Evolutionary conservation across 2,113 vertebrate species (phyloP), one percentile per base, ranked within the genome.

Genomic region (Chlamydotis undulata): DNA sequence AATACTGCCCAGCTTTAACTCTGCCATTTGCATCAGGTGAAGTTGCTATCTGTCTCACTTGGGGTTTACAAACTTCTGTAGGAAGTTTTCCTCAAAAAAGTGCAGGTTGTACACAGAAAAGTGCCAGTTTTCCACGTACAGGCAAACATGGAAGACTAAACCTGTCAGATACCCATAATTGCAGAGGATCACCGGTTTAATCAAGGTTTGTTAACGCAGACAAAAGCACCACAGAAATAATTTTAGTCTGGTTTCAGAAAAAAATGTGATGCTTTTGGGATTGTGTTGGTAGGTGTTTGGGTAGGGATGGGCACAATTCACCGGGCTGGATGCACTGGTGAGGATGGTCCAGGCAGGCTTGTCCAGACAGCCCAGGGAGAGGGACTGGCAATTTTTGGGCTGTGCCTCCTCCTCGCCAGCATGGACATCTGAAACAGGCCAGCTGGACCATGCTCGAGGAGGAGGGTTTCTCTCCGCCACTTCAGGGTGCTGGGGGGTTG

Each of bases 311-410:
- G 39, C 26, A 53, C 12, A 25, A 25, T 37, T 24, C 41, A 47
- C 4, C 0, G 2, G 60, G 26, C 50, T 79, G 0, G 0, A 52
- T 41, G 53, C 28, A 25, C 9, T 2, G 5, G 7, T 2, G 3
- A 24, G 77, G 79, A 29, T 0, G 2, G 41, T 53, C 61, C 65
- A 85, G 35, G 12, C 13, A 41, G 39, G 12, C 16, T 70, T 14
- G 33, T 31, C 41, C 41, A 43, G 41, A 24, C 14, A 69, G 64
- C 8, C 12, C 33, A 17, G 22, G 28, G 55, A 87, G 63, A 68
- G 59, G 31, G n/a, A 64, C 31, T 11, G 3, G 43, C n/a, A 53
- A 31, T 68, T 53, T 21, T 21, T 55, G 21, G 23, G 43, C 49
- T 77, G n/a, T 35, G 59, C 39, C 10, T 19, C 23, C 24, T 53